Base-by-base conservation (phyloP, 2,888 invertebrate species). In the Anagyrus pseudococci region DNA sequence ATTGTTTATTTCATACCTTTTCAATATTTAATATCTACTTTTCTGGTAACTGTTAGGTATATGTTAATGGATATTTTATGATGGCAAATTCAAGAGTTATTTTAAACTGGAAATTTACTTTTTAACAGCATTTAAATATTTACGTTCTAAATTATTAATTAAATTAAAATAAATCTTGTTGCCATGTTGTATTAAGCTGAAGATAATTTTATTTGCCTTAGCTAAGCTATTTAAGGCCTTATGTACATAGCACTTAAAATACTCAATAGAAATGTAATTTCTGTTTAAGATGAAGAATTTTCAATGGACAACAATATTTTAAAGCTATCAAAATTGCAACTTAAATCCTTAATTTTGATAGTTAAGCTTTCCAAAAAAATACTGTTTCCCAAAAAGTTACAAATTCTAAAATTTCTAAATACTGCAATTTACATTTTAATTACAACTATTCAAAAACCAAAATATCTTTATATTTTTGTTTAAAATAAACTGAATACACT, bases 221-320 rank as follows among this genome's bases (percentile, higher is more conserved):
- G 22, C 2, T 64, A 59, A 55, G 64, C 50, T 64, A 37, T n/a
- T 59, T 58, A 61, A 41, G 49, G 63, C 44, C 52, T 55, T 49
- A 41, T 72, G 67, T 71, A 73, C 64, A 71, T 71, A 72, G 59
- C 23, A 62, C 55, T 65, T 56, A 47, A 47, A 75, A 74, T 75
- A 75, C 72, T 74, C 72, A 61, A 67, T 66, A 67, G 50, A 59
- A 67, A 52, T 59, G 59, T 56, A 50, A 6, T 58, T 58, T 58
- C 19, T 56, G 13, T 58, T 58, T 58, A 29, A 13, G 22, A 4
- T 46, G 19, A 13, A 46, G 4, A 46, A 46, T 48, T 4, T 25
- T n/a, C 15, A 15, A n/a, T 48, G 19, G 10, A 48, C 19, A 29
- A 33, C 10, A 29, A 7, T 7, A 10, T 29, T n/a, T n/a, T n/a